Evolutionary conservation across 2,113 vertebrate genomes (phyloP).

Genomic region (Protobothrops flavoviridis): DNA sequence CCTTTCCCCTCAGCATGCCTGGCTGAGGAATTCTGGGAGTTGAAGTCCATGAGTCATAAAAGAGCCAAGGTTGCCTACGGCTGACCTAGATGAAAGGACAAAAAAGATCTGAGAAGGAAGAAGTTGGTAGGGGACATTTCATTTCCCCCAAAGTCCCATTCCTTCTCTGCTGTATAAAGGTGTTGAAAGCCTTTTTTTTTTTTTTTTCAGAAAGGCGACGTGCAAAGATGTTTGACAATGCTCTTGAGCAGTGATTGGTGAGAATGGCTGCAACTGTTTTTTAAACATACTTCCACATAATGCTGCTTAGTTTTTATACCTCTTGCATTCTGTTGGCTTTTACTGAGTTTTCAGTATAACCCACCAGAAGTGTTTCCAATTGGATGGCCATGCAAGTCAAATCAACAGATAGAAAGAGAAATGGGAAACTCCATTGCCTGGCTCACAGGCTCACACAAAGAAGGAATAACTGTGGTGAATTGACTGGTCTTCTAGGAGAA

Average conservation of each 20-base stretch:
- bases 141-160: neutral
- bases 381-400: neutral
- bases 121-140: no score
- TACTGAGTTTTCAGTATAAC: neutral
- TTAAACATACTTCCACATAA: neutral
- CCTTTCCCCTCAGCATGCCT: no score
- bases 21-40: no score
- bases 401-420: neutral
- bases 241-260: neutral
- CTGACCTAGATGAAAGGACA: no score
- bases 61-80: no score
- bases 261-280: neutral
- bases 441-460: neutral
- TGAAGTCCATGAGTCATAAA: no score
- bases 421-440: neutral
- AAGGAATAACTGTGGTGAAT: neutral
- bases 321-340: neutral
- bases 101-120: no score
- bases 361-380: neutral
- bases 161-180: neutral
- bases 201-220: no score
- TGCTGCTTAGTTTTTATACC: neutral
- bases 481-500: neutral
- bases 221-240: neutral
- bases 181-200: neutral